Base-by-base conservation (phyloP, 64 coral and sea anemone genomes). In the Stylophora pistillata region DNA sequence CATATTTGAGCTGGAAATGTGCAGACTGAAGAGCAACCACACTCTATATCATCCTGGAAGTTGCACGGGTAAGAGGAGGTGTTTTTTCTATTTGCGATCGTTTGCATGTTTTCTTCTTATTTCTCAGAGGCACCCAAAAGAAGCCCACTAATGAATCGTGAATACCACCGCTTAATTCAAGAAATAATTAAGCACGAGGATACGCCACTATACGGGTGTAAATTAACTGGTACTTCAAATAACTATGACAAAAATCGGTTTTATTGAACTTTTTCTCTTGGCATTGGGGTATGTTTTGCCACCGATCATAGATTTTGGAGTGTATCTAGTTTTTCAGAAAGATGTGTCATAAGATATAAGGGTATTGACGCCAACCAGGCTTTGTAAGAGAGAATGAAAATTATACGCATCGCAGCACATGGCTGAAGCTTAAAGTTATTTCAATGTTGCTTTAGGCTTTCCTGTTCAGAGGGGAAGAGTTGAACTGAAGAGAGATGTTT, bases 21-120 rank as follows among this genome's bases (percentile, higher is more conserved):
- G 94, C 58, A 73, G 32, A 23, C 21, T 82, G 9, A 73, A 72
- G 28, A 79, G 88, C 70, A 94, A 94, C 56, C 74, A 82, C 15
- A 94, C 93, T 5, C 55, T 87, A 0, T 79, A 82, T 81, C 93
- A 94, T 56, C 93, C 93, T 2, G 93, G 93, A 62, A 78, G 77
- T 71, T 94, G 93, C 76, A 79, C 69, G 16, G 93, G 93, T 94
- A 12, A 54, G 82, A 53, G 5, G 10, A 1, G 13, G 17, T n/a
- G n/a, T n/a, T n/a, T n/a, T n/a, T n/a, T n/a, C n/a, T n/a, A 6
- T 3, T 2, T 41, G 37, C 34, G 0, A n/a, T 78, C 20, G 34
- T 33, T 61, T 7, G 32, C 27, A 37, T 13, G 15, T 5, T 68
- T 64, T 29, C 6, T 41, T 41, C 37, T 3, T 41, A 6, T 41